Conservation (phyloP, 2,888 invertebrate genomes). For the Cosmopolites sordidus region DNA sequence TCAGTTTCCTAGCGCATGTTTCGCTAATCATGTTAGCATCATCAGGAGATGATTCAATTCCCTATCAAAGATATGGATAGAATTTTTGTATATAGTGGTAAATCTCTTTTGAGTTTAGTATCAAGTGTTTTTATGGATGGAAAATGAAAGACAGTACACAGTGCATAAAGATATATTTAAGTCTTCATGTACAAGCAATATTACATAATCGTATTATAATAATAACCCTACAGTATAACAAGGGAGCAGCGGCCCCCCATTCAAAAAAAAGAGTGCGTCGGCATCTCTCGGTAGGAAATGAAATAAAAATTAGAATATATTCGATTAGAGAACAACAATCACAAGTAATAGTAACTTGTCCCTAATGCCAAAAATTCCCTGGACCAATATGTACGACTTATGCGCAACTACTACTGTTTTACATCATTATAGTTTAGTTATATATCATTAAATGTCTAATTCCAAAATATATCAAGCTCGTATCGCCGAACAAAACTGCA, state of each 20-base stretch:
- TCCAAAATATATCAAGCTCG: constrained; percentile 30
- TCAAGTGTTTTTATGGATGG: no score
- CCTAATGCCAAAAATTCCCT: constrained; percentile 47
- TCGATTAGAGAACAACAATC: constrained; percentile 48
- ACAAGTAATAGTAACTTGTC: constrained; percentile 44
- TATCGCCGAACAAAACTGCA: background rate
- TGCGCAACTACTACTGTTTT: constrained; percentile 27
- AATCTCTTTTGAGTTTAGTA: no score
- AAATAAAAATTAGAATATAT: constrained; percentile 39
- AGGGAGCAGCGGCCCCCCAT: constrained; percentile 19
- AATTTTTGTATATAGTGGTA: no score
- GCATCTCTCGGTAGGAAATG: constrained; percentile 39
- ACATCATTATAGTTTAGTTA: constrained; percentile 39
- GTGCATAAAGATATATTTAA: constrained; percentile 75
- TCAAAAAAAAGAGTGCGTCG: constrained; percentile 28
- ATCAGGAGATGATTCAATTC: no score
- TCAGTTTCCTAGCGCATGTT: no score
- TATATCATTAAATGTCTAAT: constrained; percentile 43
- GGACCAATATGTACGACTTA: constrained; percentile 33
- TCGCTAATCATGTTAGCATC: no score
- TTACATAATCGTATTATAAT: constrained; percentile 58
- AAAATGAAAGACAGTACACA: constrained; percentile 42
- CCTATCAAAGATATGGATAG: no score
- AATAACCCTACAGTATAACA: constrained; percentile 42
- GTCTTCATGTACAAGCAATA: constrained; percentile 74